Percentiles rank a stretch among this genome's conserved stretches.
Conservation (phyloP, 1,140 invertebrate species). For the Ephestia elutella region DNA sequence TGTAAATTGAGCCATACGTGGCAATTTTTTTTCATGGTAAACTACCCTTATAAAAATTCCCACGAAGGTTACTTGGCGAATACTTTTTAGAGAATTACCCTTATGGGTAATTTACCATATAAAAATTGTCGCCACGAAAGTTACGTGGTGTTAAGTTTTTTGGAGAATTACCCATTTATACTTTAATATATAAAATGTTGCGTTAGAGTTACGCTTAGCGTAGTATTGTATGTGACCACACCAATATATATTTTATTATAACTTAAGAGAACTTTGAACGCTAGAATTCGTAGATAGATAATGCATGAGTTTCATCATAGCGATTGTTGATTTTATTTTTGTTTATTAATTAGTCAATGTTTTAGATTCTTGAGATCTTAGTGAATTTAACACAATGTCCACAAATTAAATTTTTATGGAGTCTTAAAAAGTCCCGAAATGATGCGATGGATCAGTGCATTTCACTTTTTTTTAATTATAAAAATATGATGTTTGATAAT, state of each 20-base stretch:
- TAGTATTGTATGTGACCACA: not conserved
- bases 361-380: constrained; percentile 49
- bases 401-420: constrained; percentile 4
- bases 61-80: too few relatives aligned
- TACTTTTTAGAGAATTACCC: too few relatives aligned
- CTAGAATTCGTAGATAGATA: constrained; percentile 52
- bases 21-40: too few relatives aligned
- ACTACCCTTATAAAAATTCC: too few relatives aligned
- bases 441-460: constrained; percentile 7
- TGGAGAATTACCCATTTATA: too few relatives aligned
- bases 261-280: constrained; percentile 31
- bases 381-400: constrained; percentile 28
- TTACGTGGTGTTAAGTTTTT: too few relatives aligned
- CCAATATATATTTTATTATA: constrained; percentile 5
- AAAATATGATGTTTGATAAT: not conserved
- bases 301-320: constrained; percentile 36
- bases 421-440: not conserved
- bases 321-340: constrained; percentile 38
- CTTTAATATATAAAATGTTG: not conserved
- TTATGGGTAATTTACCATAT: too few relatives aligned
- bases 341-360: constrained; percentile 47
- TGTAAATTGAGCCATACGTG: too few relatives aligned
- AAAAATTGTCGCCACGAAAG: too few relatives aligned
- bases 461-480: not conserved
- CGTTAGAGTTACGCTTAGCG: not conserved